Conservation (phyloP, 2,888 invertebrate genomes). For the Raillietiella orientalis region DNA sequence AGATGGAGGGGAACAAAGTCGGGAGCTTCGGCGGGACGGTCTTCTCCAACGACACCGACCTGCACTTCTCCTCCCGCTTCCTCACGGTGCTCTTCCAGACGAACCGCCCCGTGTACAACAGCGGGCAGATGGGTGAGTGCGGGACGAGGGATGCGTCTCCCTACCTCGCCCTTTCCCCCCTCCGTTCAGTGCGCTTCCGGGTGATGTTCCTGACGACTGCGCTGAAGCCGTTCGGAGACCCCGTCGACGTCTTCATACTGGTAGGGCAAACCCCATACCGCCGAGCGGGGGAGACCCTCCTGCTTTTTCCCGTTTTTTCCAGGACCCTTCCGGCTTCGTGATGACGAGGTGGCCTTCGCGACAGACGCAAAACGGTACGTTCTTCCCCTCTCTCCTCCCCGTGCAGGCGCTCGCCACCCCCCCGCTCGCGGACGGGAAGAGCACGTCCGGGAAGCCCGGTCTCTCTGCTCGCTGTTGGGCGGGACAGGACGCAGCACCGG, state of each 20-base stretch:
- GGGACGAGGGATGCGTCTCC: no score
- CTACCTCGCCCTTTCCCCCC: not conserved
- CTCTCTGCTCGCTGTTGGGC: no score
- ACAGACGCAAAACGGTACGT: constrained; percentile 1
- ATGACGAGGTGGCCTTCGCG: constrained; percentile 5
- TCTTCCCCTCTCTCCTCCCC: no score
- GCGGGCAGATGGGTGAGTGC: constrained; percentile 4
- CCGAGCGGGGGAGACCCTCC: no score
- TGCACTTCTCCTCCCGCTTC: constrained; percentile 13
- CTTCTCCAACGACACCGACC: constrained; percentile 14
- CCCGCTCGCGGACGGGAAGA: no score
- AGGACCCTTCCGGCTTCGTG: constrained; percentile 6
- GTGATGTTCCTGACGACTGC: constrained; percentile 8
- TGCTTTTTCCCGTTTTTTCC: no score
- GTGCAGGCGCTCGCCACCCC: no score
- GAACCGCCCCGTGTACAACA: constrained; percentile 15
- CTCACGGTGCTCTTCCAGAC: constrained; percentile 16
- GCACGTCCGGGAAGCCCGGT: no score
- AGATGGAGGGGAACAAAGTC: constrained; percentile 13
- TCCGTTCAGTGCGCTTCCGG: constrained; percentile 8
- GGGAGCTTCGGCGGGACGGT: constrained; percentile 12
- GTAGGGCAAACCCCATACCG: constrained; percentile 7
- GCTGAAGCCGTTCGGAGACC: constrained; percentile 9
- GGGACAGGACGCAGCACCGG: no score
- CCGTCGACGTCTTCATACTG: constrained; percentile 9